Evolutionary conservation across 2,113 vertebrate genomes (phyloP).

Genomic region (Vicugna pacos): DNA sequence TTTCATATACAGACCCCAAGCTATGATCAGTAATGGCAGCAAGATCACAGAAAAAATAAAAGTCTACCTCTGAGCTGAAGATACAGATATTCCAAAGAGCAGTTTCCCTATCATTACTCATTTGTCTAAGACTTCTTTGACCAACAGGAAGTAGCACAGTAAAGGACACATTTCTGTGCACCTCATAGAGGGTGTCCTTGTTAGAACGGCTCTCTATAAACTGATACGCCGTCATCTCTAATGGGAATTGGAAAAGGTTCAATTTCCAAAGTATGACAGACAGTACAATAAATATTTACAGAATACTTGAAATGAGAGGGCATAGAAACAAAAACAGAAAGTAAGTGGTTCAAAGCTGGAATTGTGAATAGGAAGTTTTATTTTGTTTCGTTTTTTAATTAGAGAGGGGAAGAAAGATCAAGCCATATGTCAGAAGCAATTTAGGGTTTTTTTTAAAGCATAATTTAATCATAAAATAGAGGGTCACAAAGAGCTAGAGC

Average conservation of each 20-base stretch:
- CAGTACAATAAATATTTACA: conserved; percentile 27
- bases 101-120: not conserved
- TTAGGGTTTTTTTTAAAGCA: not conserved
- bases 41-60: not conserved
- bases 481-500: not conserved
- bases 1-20: not conserved
- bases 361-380: conserved; percentile 10
- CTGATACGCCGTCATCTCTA: not conserved
- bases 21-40: not conserved
- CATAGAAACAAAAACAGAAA: conserved; percentile 2
- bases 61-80: not conserved
- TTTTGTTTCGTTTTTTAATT: conserved; percentile 37
- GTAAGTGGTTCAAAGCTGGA: not conserved
- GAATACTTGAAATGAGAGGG: not conserved
- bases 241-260: not conserved
- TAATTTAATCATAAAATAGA: conserved; percentile 16
- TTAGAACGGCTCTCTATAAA: not conserved
- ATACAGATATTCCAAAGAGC: not conserved
- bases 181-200: not conserved
- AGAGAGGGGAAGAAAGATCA: not conserved
- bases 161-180: not conserved
- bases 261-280: not conserved
- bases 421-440: not conserved
- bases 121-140: not conserved
- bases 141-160: not conserved